Percentiles rank a stretch among this genome's conserved stretches.
Evolutionary conservation across 2,888 invertebrate genomes (phyloP).

Genomic region (Lasioglossum morio): DNA sequence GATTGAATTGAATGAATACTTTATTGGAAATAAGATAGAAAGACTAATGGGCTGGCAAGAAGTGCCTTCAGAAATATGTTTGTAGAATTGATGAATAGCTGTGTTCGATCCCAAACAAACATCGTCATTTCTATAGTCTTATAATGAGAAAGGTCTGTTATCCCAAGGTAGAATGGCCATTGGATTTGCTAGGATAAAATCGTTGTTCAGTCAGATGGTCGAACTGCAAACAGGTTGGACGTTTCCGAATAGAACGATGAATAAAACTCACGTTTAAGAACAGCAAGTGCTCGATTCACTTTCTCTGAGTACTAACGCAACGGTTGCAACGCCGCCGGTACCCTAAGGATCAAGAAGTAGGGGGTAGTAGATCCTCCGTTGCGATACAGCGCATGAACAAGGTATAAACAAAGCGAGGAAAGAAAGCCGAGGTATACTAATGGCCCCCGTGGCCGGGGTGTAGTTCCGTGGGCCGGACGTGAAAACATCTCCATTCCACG

Average conservation of each 20-base stretch:
- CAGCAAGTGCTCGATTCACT: background rate
- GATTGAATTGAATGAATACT: background rate
- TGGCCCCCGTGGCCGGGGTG: slow-evolving; percentile 62
- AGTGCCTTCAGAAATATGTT: background rate
- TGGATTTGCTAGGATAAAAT: background rate
- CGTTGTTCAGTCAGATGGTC: background rate
- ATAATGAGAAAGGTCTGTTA: background rate
- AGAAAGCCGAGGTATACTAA: slow-evolving; percentile 72
- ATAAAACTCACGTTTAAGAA: background rate
- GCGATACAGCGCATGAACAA: slow-evolving; percentile 53
- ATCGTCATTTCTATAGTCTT: background rate
- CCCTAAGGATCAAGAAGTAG: background rate
- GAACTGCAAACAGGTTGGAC: background rate
- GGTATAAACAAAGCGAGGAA: slow-evolving; percentile 58
- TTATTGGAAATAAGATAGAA: background rate
- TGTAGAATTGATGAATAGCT: background rate
- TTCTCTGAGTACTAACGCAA: background rate
- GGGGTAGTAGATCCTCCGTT: slow-evolving; percentile 30
- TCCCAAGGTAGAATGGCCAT: background rate
- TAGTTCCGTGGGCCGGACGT: slow-evolving; percentile 68
- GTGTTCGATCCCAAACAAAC: background rate
- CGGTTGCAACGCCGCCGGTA: background rate
- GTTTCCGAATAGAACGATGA: background rate
- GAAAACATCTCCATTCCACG: slow-evolving; percentile 79
- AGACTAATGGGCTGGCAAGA: background rate